These are phyloP conservation scores for Uria aalge DNA, from an alignment of 2,113 vertebrate genomes.

Conservation along the genomic window DNA sequence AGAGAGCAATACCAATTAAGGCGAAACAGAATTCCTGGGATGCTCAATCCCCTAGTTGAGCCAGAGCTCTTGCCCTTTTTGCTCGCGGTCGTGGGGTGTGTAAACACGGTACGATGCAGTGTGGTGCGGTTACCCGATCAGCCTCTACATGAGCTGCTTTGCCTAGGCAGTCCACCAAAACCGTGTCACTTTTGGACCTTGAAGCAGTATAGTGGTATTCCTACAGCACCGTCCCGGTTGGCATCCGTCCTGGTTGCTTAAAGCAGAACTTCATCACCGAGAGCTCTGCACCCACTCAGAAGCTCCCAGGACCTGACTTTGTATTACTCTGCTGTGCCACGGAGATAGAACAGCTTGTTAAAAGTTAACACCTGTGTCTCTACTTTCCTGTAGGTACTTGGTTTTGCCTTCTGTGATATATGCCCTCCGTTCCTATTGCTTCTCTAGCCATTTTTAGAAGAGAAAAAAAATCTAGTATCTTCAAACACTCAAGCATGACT, in stretches of 20 bases:
- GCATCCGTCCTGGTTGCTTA: not conserved
- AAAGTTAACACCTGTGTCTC: not conserved
- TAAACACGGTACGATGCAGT: not conserved
- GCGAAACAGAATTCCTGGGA: not conserved
- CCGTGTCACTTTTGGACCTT: not conserved
- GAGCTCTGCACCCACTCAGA: not conserved
- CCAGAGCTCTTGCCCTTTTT: not conserved
- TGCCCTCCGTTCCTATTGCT: not conserved
- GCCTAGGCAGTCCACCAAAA: not conserved
- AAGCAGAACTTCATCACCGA: not conserved
- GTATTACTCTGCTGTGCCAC: not conserved
- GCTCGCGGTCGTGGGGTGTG: not conserved
- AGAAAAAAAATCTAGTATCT: not conserved
- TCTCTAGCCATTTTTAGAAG: not conserved
- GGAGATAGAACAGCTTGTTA: not conserved
- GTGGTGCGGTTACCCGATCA: accelerated
- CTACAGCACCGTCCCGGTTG: not conserved
- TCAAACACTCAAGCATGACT: not conserved
- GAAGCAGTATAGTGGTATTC: not conserved
- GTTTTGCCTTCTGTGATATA: not conserved
- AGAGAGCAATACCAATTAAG: slow-evolving; percentile 6
- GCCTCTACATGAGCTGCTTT: not conserved
- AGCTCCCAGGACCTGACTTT: not conserved
- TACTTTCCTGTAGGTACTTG: not conserved
- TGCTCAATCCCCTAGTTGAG: not conserved